Evolutionary conservation across 1,140 invertebrate species (phyloP).

Genomic region (Probaryconus sp.): DNA sequence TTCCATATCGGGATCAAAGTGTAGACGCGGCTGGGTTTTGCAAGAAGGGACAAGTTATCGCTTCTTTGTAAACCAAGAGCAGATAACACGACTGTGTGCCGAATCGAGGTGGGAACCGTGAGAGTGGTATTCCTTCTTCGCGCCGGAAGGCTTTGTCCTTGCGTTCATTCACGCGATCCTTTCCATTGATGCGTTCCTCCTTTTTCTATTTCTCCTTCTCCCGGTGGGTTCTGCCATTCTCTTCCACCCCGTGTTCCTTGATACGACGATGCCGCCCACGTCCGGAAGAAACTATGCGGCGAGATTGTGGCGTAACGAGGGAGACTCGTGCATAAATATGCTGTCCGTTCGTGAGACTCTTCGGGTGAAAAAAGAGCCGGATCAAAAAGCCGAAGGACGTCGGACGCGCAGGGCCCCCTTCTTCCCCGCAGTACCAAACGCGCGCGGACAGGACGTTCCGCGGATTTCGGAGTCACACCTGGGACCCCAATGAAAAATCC

Average conservation of each 20-base stretch:
- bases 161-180: constrained; percentile 75
- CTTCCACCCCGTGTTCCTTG: constrained; percentile 41
- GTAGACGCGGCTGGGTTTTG: constrained; percentile 38
- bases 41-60: constrained; percentile 58
- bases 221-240: constrained; percentile 26
- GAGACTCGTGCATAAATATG: constrained; percentile 67
- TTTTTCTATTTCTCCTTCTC: constrained; percentile 56
- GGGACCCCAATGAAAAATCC: constrained; percentile 7
- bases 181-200: constrained; percentile 73
- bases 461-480: constrained; percentile 72
- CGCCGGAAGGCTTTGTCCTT: constrained; percentile 64
- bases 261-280: constrained; percentile 59
- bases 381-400: constrained; percentile 64
- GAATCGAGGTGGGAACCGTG: constrained; percentile 69
- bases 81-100: constrained; percentile 62
- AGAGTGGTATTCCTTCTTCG: constrained; percentile 73
- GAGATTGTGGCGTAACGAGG: constrained; percentile 74
- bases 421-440: too few species aligned
- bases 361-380: constrained; percentile 54
- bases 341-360: constrained; percentile 46
- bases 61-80: constrained; percentile 62
- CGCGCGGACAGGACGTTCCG: constrained; percentile 66
- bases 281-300: constrained; percentile 72
- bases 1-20: constrained; percentile 59
- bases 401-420: constrained; percentile 45